Evolutionary conservation across 2,888 invertebrate species (phyloP), one percentile per base, ranked within the genome.

Genomic region (Iphiclides podalirius): DNA sequence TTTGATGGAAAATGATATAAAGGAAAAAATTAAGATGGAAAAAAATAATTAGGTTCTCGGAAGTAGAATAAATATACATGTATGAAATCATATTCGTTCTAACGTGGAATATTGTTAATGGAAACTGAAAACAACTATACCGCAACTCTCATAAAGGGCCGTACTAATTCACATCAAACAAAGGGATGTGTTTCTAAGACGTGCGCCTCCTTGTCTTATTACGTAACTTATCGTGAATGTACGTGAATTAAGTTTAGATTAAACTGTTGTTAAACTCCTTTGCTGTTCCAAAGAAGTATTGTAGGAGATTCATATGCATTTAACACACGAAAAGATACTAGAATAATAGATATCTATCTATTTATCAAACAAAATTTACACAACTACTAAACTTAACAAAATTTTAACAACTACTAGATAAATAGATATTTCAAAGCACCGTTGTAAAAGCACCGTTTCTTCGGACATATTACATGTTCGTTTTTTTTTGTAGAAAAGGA

Each of bases 81-180:
- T n/a, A n/a, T n/a, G n/a, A n/a, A n/a, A n/a, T n/a, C n/a, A n/a
- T n/a, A n/a, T n/a, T n/a, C n/a, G 15, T 35, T 16, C 13, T 28
- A n/a, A 41, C 26, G 31, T 31, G 31, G 37, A 37, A 48, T 42
- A 36, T 36, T 4, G 17, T 41, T 17, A 42, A 48, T 42, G 36
- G 48, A 42, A 48, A 42, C n/a, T 31, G 20, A 36, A 20, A 42
- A 48, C 48, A 48, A 47, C 35, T 28, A 41, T 36, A 36, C 42
- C 37, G 48, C 42, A 48, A 33, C 48, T 37, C 39, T 33, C 26
- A 31, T 28, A 42, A 48, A 36, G 14, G 14, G 16, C 42, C 14
- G 36, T 26, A 16, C 28, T 48, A 36, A 31, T 31, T 35, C 38
- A 43, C 36, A 15, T 47, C 35, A 17, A 41, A 47, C 47, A 36